Conservation (phyloP, 1,140 invertebrate species). For the Drosophila rhopaloa region DNA sequence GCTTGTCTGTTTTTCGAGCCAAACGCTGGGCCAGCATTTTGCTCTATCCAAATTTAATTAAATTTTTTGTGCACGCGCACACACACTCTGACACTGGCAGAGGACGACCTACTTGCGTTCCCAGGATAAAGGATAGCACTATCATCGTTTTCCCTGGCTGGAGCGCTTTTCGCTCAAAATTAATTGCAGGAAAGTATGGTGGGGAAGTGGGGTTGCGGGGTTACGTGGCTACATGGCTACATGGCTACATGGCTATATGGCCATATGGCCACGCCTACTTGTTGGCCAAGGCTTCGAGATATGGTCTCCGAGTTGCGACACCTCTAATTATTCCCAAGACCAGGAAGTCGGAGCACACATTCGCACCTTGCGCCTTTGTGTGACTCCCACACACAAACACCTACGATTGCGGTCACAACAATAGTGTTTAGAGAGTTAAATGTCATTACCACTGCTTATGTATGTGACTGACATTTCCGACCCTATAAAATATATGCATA, state of each 20-base stretch:
- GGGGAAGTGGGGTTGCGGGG: background rate
- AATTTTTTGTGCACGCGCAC: conserved; percentile 48
- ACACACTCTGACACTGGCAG: conserved; percentile 1
- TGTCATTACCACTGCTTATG: no score
- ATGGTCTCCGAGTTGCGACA: conserved; percentile 39
- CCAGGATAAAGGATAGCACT: conserved; percentile 42
- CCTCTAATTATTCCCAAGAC: conserved; percentile 50
- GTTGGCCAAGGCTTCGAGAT: conserved; percentile 41
- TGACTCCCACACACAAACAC: conserved; percentile 5
- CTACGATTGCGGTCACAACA: background rate
- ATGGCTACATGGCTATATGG: no score
- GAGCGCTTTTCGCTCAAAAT: conserved; percentile 34
- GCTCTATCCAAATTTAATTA: conserved; percentile 60
- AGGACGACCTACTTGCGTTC: conserved; percentile 55
- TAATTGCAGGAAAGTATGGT: conserved; percentile 43
- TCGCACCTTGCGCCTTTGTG: conserved; percentile 1
- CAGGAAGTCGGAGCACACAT: conserved; percentile 20
- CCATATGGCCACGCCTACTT: conserved; percentile 55
- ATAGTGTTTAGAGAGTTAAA: background rate
- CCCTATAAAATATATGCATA: no score
- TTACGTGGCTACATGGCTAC: no score
- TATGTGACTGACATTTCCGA: no score
- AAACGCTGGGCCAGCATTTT: conserved; percentile 49
- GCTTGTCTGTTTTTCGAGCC: conserved; percentile 22
- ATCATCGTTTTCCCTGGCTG: conserved; percentile 14